Percentiles rank a stretch among this genome's conserved stretches.
phyloP scores from a whole-genome alignment of 2,113 vertebrate genomes.

The Nycticebus coucang region DNA sequence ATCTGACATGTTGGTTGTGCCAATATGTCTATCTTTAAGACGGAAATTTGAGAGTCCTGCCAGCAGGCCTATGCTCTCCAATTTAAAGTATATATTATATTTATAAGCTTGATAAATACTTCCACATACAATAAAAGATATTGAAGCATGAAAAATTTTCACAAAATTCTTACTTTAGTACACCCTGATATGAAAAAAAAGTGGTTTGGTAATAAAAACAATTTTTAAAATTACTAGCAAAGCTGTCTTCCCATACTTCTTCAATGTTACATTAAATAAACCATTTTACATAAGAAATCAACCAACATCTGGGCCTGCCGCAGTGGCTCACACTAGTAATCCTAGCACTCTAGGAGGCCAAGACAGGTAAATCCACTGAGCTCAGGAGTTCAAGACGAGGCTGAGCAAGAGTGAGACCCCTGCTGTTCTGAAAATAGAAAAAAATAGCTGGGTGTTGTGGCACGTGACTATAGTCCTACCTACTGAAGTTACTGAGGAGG shows the following conservation, averaged over 20 bases:
- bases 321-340: no score
- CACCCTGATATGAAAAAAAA: neutral
- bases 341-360: no score
- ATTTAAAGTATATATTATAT: neutral
- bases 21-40: neutral
- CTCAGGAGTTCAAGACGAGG: no score
- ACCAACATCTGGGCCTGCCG: neutral
- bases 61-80: neutral
- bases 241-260: neutral
- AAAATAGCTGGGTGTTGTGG: no score
- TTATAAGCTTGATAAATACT: neutral
- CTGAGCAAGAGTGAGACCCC: no score
- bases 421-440: no score
- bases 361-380: no score
- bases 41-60: neutral
- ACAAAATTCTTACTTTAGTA: neutral
- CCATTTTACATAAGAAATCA: neutral
- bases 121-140: neutral
- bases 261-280: neutral
- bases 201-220: neutral
- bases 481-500: no score
- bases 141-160: constrained; percentile 4
- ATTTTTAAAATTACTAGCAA: neutral
- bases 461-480: no score
- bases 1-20: neutral